Base-by-base conservation (phyloP, 1,140 invertebrate species). In the Brachionus sp. region DNA sequence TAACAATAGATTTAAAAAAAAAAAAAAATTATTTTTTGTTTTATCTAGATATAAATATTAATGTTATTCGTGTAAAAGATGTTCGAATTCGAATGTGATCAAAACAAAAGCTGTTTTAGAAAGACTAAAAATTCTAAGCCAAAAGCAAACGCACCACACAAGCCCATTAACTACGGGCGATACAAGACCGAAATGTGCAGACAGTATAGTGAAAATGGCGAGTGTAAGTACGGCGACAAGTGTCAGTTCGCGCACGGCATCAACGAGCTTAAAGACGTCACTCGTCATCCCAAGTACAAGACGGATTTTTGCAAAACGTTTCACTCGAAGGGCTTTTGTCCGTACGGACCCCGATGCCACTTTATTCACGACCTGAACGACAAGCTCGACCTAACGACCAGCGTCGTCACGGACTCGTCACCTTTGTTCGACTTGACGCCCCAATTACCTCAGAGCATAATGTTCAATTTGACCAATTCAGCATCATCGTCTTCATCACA, bases 141-240 rank as follows among this genome's bases (percentile, higher is more conserved):
- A 70, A 19, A 35, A 39, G 12, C 33, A 70, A 39, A 37, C 35
- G 16, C 29, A 19, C 3, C 66, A 39, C 66, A 70, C 19, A 80
- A 80, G 29, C 50, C 35, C 2, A 66, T 80, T 6, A 80, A 80
- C 37, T 57, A 62, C n/a, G 39, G 77, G 7, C 77, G 77, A 10
- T 86, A 86, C 83, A 86, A 86, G 53, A 86, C 86, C 16, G 86
- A 86, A 84, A 50, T 86, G 42, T 86, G 86, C 84, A 77, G 85
- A 50, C 84, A 84, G n/a, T 86, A 70, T 37, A 70, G 73, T 19
- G 86, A 85, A 64, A 82, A 82, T n/a, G 85, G 84, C 35, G 39
- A 70, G 29, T 86, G 86, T 83, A 84, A 85, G 50, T 86, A 86
- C 77, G 86, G 84, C 10, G 83, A 84, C 37, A 84, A 85, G 37